Evolutionary conservation across 1,140 invertebrate genomes (phyloP), one percentile per base, ranked within the genome.

Genomic region (Eupeodes corollae): DNA sequence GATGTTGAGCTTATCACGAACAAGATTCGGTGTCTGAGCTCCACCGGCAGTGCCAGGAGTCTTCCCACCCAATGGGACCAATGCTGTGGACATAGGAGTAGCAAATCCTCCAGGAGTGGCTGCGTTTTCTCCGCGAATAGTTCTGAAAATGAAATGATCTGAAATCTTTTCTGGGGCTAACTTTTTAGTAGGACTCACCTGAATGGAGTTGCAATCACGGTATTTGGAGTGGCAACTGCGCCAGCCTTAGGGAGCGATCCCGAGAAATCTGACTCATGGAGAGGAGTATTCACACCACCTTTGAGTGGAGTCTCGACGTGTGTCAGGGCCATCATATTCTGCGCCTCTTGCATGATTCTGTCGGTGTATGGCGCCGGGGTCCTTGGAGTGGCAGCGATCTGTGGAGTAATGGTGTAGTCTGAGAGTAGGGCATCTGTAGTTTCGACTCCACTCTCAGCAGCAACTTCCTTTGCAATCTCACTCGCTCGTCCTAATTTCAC

Each of bases 291-390:
- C 5, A 92, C 57, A 0, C 95, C 96, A 38, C 96, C 88, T 70
- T 98, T 98, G 1, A 99, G 69, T 11, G 96, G 96, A 0, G 96
- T 99, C 58, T 99, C 95, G 1, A 95, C 92, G 65, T 98, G 92
- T 0, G 89, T 91, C 6, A 99, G 68, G 5, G 95, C 95, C 87
- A 99, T 96, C 47, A 99, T 87, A 69, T 98, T 98, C 68, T 98
- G 93, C 0, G 95, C 94, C 73, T 98, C 95, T 79, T 95, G 81
- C 51, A 91, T 73, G 47, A 85, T 80, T 48, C 79, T 61, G 57
- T 91, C 87, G 37, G 74, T 86, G 63, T 68, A 73, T 37, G 78
- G 78, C 2, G 88, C 83, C 1, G 92, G 90, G 2, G 92, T 96
- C 47, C 92, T 75, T 6, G 92, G 88, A 9, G 93, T 96, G 31